Base-by-base conservation (phyloP, 2,888 invertebrate species). In the Linnaemya vulpina region DNA sequence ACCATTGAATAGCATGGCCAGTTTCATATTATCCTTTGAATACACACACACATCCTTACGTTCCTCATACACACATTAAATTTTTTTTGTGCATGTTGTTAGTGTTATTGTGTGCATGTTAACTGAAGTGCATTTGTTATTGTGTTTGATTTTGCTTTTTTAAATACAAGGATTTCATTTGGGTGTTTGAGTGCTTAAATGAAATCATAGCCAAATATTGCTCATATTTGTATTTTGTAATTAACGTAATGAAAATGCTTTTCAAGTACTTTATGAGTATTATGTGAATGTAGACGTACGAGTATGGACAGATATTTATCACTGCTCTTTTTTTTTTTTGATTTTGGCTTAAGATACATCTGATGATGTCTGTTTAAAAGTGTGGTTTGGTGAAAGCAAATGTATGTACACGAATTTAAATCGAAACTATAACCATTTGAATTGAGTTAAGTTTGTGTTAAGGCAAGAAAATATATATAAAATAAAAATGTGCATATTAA, bases 181-280 rank as follows among this genome's bases (percentile, higher is more conserved):
- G 20, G 55, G 63, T 79, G 83, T 79, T 87, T 81, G 83, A 83
- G 86, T 83, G 83, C 85, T 84, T 84, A 83, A 87, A 86, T 87
- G 83, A 84, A 87, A 87, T 87, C 86, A 82, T 80, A 85, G 85
- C 80, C 81, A 70, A 87, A 87, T 84, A 82, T 85, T 87, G 86
- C 86, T 87, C 87, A 87, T 88, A 88, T 88, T 87, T 87, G 87
- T 88, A 86, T 87, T 87, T 86, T 86, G 87, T 88, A 88, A 88
- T 88, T 87, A 88, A 88, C 86, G 87, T 86, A 88, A 88, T 87
- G 87, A 88, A 88, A 87, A 86, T 86, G 76, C 62, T 80, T 86
- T 78, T 85, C 78, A 74, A 75, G 77, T 70, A 55, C 73, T 81
- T 78, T 81, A 55, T 46, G 70, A 78, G 84, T 78, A 65, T 58